Evolutionary conservation across 1,140 invertebrate genomes (phyloP).

Genomic region (Drosophila mayri): DNA sequence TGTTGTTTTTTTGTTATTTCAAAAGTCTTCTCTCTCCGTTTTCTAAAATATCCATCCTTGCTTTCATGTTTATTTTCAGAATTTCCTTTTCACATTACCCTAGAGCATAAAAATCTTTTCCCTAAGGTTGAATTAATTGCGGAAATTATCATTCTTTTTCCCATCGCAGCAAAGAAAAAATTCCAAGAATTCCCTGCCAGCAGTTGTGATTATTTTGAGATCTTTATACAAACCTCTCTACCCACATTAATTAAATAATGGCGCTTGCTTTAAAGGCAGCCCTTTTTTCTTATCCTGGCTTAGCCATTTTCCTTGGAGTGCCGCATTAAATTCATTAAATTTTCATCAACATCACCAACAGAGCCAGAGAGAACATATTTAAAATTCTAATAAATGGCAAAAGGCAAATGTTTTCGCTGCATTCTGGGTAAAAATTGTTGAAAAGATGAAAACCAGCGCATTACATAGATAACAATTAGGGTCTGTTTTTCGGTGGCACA

Average conservation of each 20-base stretch:
- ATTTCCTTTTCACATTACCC: background rate
- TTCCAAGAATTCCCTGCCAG: slow-evolving; percentile 7
- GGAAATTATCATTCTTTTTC: background rate
- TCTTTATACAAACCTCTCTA: slow-evolving; percentile 21
- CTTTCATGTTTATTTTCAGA: slow-evolving; percentile 41
- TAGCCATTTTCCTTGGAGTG: slow-evolving; percentile 29
- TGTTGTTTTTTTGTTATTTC: background rate
- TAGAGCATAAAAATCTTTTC: slow-evolving; percentile 4
- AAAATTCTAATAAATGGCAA: slow-evolving; percentile 73
- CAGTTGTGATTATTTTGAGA: slow-evolving; percentile 29
- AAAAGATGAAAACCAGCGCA: slow-evolving; percentile 57
- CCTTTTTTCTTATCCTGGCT: slow-evolving; percentile 21
- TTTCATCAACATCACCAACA: slow-evolving; percentile 65
- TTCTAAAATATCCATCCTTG: background rate
- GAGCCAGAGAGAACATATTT: slow-evolving; percentile 62
- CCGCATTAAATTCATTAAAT: slow-evolving; percentile 79
- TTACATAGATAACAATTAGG: slow-evolving; percentile 78
- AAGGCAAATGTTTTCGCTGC: slow-evolving; percentile 60
- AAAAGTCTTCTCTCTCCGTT: background rate
- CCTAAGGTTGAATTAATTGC: slow-evolving; percentile 9
- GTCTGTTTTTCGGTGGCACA: slow-evolving; percentile 28
- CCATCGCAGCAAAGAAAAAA: background rate
- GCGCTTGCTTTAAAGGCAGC: slow-evolving; percentile 24
- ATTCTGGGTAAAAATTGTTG: slow-evolving; percentile 48
- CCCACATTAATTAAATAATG: slow-evolving; percentile 45